These are phyloP conservation scores for Trichogramma dendrolimi DNA, from an alignment of 2,888 invertebrate species.

Conservation along the genomic window DNA sequence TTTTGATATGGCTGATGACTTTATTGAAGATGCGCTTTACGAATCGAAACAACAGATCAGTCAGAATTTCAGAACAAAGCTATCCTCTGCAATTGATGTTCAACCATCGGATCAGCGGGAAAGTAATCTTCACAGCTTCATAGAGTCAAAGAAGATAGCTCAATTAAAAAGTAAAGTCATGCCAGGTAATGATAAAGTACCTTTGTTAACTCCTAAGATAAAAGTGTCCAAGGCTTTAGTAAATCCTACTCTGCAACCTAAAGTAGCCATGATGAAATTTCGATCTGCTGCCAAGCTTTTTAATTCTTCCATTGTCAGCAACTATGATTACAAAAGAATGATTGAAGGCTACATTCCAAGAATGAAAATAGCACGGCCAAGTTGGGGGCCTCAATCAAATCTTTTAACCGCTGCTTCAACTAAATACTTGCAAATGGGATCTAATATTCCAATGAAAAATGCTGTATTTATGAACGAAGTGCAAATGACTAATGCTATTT, in stretches of 20 bases:
- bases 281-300: neutral
- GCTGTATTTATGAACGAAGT: neutral
- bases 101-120: too few relatives aligned
- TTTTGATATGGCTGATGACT: slow-evolving; percentile 51
- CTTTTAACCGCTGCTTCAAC: too few relatives aligned
- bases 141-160: too few relatives aligned
- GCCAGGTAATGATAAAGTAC: too few relatives aligned
- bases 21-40: neutral
- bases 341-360: neutral
- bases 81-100: too few relatives aligned
- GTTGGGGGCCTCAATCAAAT: too few relatives aligned
- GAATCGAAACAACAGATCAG: neutral
- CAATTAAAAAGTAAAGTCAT: too few relatives aligned
- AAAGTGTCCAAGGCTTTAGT: neutral
- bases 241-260: slow-evolving; percentile 8
- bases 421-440: too few relatives aligned
- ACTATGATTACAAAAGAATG: neutral
- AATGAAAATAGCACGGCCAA: too few relatives aligned
- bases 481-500: slow-evolving; percentile 28
- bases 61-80: neutral
- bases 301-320: neutral
- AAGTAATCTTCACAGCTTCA: too few relatives aligned
- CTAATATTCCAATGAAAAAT: too few relatives aligned
- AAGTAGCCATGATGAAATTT: slow-evolving; percentile 10
- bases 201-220: too few relatives aligned